Conservation (phyloP, 2,888 invertebrate species). For the Amiota minor region DNA sequence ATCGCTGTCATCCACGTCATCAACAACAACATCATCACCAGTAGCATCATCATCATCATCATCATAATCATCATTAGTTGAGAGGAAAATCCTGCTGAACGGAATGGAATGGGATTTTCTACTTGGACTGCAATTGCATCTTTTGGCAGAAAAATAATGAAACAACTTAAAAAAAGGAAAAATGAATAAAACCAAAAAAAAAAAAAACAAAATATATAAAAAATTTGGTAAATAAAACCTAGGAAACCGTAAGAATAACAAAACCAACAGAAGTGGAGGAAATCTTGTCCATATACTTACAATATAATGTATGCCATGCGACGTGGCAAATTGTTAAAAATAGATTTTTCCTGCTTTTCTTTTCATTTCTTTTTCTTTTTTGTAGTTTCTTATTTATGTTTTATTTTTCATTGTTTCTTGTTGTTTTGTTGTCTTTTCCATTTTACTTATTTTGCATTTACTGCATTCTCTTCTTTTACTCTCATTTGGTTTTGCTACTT, state of each 20-base stretch:
- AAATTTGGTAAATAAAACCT: too few relatives aligned
- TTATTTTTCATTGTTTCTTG: slow-evolving; percentile 6
- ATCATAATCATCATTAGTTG: too few relatives aligned
- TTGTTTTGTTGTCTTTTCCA: neutral
- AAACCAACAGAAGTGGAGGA: too few relatives aligned
- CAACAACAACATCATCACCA: too few relatives aligned
- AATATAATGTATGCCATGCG: slow-evolving; percentile 8
- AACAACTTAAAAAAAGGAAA: neutral
- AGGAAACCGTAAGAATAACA: too few relatives aligned
- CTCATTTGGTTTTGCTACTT: neutral
- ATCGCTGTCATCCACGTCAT: too few relatives aligned
- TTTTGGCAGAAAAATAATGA: neutral
- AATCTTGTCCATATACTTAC: too few relatives aligned
- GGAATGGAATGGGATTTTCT: too few relatives aligned
- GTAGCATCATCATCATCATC: too few relatives aligned
- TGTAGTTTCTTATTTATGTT: neutral
- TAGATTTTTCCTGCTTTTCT: slow-evolving; percentile 15
- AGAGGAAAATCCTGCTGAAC: too few relatives aligned
- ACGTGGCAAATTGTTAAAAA: slow-evolving; percentile 29
- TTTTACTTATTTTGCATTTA: neutral
- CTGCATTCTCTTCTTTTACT: slow-evolving; percentile 3
- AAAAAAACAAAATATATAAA: neutral
- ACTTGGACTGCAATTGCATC: too few relatives aligned
- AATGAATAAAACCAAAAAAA: neutral
- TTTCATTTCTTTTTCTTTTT: neutral